Percentiles rank a stretch among this genome's conserved stretches.
Evolutionary conservation across 1,140 invertebrate species (phyloP).

Genomic region (Samia ricini): DNA sequence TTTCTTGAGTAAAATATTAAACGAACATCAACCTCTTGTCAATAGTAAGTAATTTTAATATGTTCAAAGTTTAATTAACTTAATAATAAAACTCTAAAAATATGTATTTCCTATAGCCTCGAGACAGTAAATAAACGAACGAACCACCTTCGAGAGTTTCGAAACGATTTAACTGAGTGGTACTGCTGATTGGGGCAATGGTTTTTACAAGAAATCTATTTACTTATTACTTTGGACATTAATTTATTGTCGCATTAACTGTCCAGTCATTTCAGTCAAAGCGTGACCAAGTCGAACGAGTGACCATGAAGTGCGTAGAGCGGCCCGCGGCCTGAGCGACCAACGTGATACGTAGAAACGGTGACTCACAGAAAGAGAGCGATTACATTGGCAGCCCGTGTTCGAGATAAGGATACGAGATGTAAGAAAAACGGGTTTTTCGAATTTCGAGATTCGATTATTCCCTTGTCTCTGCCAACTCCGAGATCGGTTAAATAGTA

Average conservation of each 20-base stretch:
- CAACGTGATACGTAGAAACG: slow-evolving; percentile 66
- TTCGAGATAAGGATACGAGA: slow-evolving; percentile 44
- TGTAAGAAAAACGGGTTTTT: slow-evolving; percentile 65
- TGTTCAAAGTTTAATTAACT: too few relatives aligned
- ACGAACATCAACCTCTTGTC: too few relatives aligned
- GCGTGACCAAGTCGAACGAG: slow-evolving; percentile 71
- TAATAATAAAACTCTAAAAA: background rate
- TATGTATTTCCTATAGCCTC: slow-evolving; percentile 12
- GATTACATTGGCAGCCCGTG: slow-evolving; percentile 30
- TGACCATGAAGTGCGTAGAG: slow-evolving; percentile 75
- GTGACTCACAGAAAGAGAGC: slow-evolving; percentile 66
- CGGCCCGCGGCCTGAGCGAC: slow-evolving; percentile 44
- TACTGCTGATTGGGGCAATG: slow-evolving; percentile 20
- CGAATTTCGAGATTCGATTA: slow-evolving; percentile 77
- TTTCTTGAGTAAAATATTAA: too few relatives aligned
- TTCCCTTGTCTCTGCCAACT: slow-evolving; percentile 70
- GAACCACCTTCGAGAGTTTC: slow-evolving; percentile 17
- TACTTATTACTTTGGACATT: slow-evolving; percentile 64
- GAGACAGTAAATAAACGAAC: slow-evolving; percentile 6
- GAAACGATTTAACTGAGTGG: slow-evolving; percentile 27
- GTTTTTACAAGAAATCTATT: slow-evolving; percentile 43
- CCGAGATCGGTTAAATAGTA: slow-evolving; percentile 58
- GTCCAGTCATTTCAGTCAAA: slow-evolving; percentile 63
- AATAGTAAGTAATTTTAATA: too few relatives aligned
- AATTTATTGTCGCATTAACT: slow-evolving; percentile 69